These are phyloP conservation scores for Drosophila mimica DNA, from an alignment of 2,888 invertebrate species.

Conservation along the genomic window DNA sequence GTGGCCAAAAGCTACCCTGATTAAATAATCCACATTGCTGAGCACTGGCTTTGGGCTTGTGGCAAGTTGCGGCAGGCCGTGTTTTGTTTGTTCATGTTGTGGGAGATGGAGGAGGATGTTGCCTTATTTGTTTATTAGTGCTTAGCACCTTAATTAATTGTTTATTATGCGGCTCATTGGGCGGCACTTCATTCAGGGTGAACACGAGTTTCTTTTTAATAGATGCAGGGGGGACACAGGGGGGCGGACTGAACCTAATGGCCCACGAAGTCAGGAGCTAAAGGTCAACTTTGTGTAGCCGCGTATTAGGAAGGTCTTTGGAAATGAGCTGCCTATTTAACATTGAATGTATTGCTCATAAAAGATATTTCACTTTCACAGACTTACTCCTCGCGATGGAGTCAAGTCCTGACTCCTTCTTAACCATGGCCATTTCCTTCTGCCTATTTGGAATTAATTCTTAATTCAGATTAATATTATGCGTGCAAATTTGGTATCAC, in stretches of 20 bases:
- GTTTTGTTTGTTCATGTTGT: background rate
- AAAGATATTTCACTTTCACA: background rate
- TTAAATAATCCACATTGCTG: conserved; percentile 21
- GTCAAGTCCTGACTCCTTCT: background rate
- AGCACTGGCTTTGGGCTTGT: background rate
- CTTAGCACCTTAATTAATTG: conserved; percentile 66
- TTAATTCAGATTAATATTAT: background rate
- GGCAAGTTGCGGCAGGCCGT: background rate
- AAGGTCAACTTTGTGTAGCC: conserved; percentile 32
- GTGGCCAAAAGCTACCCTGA: background rate
- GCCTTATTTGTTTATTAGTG: conserved; percentile 50
- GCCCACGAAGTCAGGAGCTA: conserved; percentile 32
- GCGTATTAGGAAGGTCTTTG: conserved; percentile 5
- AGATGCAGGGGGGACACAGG: background rate
- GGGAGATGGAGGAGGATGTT: background rate
- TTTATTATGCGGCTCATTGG: conserved; percentile 66
- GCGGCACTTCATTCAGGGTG: conserved; percentile 22
- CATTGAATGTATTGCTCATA: background rate
- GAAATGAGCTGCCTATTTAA: conserved; percentile 4
- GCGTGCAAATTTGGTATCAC: background rate
- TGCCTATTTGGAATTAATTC: background rate
- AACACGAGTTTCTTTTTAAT: conserved; percentile 11
- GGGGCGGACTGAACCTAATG: conserved; percentile 35
- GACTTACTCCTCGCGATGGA: background rate
- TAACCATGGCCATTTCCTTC: background rate